These are phyloP conservation scores for Dicerorhinus sumatrensis DNA, from an alignment of 2,113 vertebrate genomes.

Conservation along the genomic window DNA sequence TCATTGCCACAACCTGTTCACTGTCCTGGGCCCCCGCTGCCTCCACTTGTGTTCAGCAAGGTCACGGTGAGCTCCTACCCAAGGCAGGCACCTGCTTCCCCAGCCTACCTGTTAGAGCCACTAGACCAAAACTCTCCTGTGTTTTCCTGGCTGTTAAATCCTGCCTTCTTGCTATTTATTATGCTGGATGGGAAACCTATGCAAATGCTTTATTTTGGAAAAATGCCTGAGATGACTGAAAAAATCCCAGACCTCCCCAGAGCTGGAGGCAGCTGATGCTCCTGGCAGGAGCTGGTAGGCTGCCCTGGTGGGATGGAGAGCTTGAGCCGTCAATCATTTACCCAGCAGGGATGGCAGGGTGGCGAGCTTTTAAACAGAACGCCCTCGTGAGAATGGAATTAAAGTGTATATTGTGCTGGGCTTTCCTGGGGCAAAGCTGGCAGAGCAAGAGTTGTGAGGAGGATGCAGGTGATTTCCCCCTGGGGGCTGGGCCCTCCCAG, in stretches of 20 bases:
- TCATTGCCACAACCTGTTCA: background rate
- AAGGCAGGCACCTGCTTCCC: background rate
- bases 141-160: background rate
- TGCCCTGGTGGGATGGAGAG: background rate
- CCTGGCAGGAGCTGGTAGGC: background rate
- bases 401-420: accelerated
- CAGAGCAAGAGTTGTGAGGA: background rate
- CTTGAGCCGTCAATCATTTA: background rate
- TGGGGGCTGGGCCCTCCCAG: background rate
- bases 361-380: background rate
- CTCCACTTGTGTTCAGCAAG: background rate
- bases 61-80: background rate
- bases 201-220: constrained; percentile 62
- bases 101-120: background rate
- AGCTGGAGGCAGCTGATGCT: constrained; percentile 4
- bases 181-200: background rate
- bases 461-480: background rate
- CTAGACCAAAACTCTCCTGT: background rate
- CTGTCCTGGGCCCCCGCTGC: background rate
- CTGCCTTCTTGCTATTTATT: background rate
- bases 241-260: constrained; percentile 11
- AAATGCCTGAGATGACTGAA: constrained; percentile 33
- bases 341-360: background rate
- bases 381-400: background rate
- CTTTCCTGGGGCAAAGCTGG: background rate